Evolutionary conservation across 2,113 vertebrate genomes (phyloP).

Genomic region (Peromyscus leucopus): DNA sequence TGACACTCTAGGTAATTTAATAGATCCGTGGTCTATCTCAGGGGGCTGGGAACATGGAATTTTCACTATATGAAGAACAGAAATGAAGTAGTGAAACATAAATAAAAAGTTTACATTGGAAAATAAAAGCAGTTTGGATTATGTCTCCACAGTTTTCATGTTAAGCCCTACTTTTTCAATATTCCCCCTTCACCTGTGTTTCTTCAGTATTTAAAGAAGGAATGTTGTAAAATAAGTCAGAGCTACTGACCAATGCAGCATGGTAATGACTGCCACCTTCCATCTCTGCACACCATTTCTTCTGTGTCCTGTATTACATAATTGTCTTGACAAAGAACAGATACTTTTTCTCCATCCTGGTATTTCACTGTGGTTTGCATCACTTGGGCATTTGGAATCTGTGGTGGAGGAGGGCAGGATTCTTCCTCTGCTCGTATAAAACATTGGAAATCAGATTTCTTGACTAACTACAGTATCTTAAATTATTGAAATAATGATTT

Average conservation of each 20-base stretch:
- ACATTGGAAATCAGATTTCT: background rate
- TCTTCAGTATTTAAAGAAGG: background rate
- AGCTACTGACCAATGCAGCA: conserved; percentile 83
- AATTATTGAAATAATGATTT: background rate
- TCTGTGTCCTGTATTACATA: conserved; percentile 19
- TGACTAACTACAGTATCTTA: background rate
- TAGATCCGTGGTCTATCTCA: background rate
- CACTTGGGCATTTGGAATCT: conserved; percentile 69
- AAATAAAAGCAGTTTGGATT: background rate
- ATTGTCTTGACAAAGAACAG: conserved; percentile 74
- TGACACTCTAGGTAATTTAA: background rate
- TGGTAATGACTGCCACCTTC: conserved; percentile 85
- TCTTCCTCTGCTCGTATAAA: no score
- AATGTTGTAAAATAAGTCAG: background rate
- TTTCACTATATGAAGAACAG: conserved; percentile 48
- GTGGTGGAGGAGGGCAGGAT: conserved; percentile 82
- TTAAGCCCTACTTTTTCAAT: background rate
- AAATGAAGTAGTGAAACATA: background rate
- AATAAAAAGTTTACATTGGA: background rate
- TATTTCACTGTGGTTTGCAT: conserved; percentile 70
- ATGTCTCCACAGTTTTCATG: background rate
- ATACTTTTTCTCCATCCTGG: conserved; percentile 77
- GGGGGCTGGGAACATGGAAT: conserved; percentile 37
- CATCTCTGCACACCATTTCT: conserved; percentile 82
- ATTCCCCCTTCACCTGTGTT: background rate